Evolutionary conservation across 2,113 vertebrate species (phyloP), one percentile per base, ranked within the genome.

Genomic region (Haplochromis vanheusdeni): DNA sequence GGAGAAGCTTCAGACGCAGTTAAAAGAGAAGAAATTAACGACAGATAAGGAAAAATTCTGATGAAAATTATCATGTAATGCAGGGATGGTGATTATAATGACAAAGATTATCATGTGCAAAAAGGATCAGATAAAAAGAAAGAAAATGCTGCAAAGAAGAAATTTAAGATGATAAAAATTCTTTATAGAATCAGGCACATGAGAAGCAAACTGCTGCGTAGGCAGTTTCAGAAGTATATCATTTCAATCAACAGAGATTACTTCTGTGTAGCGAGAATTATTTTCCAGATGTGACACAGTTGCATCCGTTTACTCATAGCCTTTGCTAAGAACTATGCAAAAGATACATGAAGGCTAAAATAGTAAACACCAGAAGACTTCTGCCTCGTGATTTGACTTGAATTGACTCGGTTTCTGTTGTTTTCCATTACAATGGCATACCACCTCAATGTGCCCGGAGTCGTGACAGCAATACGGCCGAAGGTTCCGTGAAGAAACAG

Each of bases 51-150:
- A 70, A 11, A 81, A 89, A 83, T 35, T 40, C 9, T 65, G 80
- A 84, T 26, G 86, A 54, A 37, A 83, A 65, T 86, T 5, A 88
- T 77, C 6, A 2, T n/a, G 55, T 62, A 12, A 26, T 31, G 87
- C 79, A 8, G 37, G 83, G 85, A 91, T 80, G 56, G 45, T 58
- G 83, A 80, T 85, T 80, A 89, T 83, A 83, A 92, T 87, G 82
- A 84, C 62, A 60, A 21, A 49, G 83, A 87, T 90, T 80, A 90
- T 79, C 17, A 23, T 56, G 31, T 35, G 23, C 6, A 52, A 8
- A 33, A 65, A 6, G 47, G 54, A 84, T n/a, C 19, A 81, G 87
- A 93, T 89, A 83, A 82, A 55, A 47, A 37, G 35, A 47, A 10
- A 11, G 77, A 79, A 83, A 47, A 23, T n/a, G 33, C 40, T 55